A percentile compares a stretch with the other conserved stretches of the same genome.
Evolutionary conservation across 30 jellyfish, hydroid and myxozoan species (phyloP).

Genomic region (Morbakka virulenta): DNA sequence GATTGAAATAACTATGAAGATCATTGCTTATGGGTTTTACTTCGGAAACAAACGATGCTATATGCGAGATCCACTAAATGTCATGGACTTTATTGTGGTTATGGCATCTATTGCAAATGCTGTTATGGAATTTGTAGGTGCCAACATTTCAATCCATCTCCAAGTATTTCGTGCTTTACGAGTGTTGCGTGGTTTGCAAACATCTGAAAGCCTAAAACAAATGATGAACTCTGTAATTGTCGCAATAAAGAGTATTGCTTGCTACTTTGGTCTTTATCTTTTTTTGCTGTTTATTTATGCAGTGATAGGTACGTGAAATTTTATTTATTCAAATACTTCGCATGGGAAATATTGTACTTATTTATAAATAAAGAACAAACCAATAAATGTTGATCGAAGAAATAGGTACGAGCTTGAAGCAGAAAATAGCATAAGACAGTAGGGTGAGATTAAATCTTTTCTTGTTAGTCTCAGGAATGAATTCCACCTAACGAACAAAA

Average conservation of each 20-base stretch:
- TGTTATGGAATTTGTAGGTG: constrained; percentile 22
- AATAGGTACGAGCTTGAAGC: too few relatives aligned
- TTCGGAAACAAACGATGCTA: constrained; percentile 71
- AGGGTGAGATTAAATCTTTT: too few relatives aligned
- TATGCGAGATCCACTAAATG: constrained; percentile 72
- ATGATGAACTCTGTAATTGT: constrained; percentile 75
- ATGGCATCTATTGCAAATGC: constrained; percentile 22
- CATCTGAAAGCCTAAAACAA: constrained; percentile 46
- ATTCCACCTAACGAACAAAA: too few relatives aligned
- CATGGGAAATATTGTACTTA: too few relatives aligned
- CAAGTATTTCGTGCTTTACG: constrained; percentile 71
- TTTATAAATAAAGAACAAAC: too few relatives aligned
- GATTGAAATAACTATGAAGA: constrained; percentile 63
- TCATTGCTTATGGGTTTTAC: constrained; percentile 68
- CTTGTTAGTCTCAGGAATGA: too few relatives aligned
- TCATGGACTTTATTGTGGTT: constrained; percentile 51
- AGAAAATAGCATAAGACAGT: too few relatives aligned
- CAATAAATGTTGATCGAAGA: too few relatives aligned
- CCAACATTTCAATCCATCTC: constrained; percentile 30
- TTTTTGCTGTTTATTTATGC: constrained; percentile 72
- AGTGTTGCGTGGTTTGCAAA: constrained; percentile 57
- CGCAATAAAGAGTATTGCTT: constrained; percentile 52
- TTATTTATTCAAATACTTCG: too few relatives aligned
- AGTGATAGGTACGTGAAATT: constrained; percentile 75
- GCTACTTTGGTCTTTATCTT: constrained; percentile 55